Percentiles rank a stretch among this genome's conserved stretches.
These are phyloP conservation scores for Rhyacophila brunnea DNA, from an alignment of 1,140 invertebrate species.

Conservation along the genomic window DNA sequence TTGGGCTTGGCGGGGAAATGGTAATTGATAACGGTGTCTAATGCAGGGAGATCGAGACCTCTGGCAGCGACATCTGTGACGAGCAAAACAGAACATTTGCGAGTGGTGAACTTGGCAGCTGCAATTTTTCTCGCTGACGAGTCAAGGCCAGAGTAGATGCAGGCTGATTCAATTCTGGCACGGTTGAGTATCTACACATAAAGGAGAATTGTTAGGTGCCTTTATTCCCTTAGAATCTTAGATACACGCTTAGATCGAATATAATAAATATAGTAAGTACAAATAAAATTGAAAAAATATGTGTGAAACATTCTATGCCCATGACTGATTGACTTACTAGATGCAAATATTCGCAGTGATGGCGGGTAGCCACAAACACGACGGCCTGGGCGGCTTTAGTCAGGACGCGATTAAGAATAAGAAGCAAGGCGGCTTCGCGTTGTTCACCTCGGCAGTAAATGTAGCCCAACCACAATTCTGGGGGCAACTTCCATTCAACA, in stretches of 20 bases:
- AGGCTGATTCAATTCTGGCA: conserved; percentile 80
- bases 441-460: conserved; percentile 85
- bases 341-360: conserved; percentile 96
- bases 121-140: conserved; percentile 95
- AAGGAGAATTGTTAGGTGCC: not conserved
- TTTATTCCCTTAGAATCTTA: too few relatives aligned
- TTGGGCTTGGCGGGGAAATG: conserved; percentile 97
- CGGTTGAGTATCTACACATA: conserved; percentile 75
- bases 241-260: too few relatives aligned
- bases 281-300: too few relatives aligned
- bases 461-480: conserved; percentile 82
- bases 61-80: conserved; percentile 97
- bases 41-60: conserved; percentile 93
- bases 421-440: conserved; percentile 81
- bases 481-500: conserved; percentile 93
- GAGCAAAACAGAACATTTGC: conserved; percentile 77
- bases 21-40: conserved; percentile 97
- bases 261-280: too few relatives aligned
- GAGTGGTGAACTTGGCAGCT: conserved; percentile 84
- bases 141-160: conserved; percentile 94
- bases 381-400: conserved; percentile 77
- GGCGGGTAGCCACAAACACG: conserved; percentile 95
- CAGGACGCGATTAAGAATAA: conserved; percentile 74
- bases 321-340: conserved; percentile 54
- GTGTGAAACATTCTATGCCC: too few relatives aligned